These are phyloP conservation scores for Notiomystis cincta DNA, from an alignment of 2,113 vertebrate species.

Conservation along the genomic window DNA sequence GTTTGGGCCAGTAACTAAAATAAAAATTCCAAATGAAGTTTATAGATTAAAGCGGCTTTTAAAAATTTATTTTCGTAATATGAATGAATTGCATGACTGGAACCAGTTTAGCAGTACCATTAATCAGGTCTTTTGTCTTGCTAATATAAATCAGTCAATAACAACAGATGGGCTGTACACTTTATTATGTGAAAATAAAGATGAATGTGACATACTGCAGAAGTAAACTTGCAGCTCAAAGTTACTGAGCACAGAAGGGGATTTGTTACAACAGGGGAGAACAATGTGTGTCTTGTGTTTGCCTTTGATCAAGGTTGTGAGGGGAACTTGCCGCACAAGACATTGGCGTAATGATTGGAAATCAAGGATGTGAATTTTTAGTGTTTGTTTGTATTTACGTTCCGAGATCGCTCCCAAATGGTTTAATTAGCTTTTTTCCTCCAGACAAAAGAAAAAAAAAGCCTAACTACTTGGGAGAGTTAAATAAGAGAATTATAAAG, in stretches of 20 bases:
- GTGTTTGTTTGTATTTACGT: not conserved
- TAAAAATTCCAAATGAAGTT: slow-evolving; percentile 1
- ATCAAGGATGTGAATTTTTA: not conserved
- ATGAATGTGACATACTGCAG: slow-evolving; percentile 33
- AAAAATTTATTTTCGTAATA: slow-evolving; percentile 27
- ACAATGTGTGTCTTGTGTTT: not conserved
- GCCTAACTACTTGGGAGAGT: not conserved
- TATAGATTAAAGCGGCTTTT: slow-evolving; percentile 14
- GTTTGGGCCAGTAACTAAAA: not conserved
- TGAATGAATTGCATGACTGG: slow-evolving; percentile 20
- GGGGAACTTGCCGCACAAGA: not conserved
- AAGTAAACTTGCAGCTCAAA: slow-evolving; percentile 36
- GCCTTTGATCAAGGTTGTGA: slow-evolving; percentile 7
- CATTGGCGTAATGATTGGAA: not conserved
- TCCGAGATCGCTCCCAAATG: not conserved
- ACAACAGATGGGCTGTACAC: slow-evolving; percentile 20
- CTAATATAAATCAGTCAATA: slow-evolving; percentile 34
- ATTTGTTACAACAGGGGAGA: not conserved
- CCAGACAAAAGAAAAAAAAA: not conserved
- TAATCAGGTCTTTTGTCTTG: slow-evolving; percentile 44
- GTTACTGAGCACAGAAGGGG: slow-evolving; percentile 5
- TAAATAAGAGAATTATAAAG: not conserved
- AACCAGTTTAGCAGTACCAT: slow-evolving; percentile 19
- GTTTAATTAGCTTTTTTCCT: slow-evolving; percentile 3
- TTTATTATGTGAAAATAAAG: slow-evolving; percentile 58